Base-by-base conservation (phyloP, 2,888 invertebrate species). In the Pocota personata region DNA sequence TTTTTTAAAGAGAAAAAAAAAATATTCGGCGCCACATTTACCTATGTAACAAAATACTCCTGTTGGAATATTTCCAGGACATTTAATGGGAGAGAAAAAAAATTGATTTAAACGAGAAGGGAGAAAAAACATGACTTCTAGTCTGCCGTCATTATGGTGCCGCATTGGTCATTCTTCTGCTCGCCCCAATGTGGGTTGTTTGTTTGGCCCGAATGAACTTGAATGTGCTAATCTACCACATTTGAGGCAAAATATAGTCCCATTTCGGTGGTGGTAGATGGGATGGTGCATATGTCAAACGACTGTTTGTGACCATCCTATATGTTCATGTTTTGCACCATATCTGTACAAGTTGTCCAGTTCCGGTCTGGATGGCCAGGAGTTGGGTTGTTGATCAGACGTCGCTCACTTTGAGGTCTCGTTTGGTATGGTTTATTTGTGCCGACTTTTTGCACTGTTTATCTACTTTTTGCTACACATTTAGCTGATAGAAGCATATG, bases 41-140 rank as follows among this genome's bases (percentile, higher is more conserved):
- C 86, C 86, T 82, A 67, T 86, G 86, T 86, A 35, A 86, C 80
- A 67, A 73, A 77, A 72, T 43, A 58, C 72, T 86, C 80, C 82
- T 72, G 76, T 57, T 80, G 86, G 86, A 76, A 82, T 77, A 77
- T 67, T 82, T 86, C 86, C 86, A 86, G 82, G 82, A 82, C 82
- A 86, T 86, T 86, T 77, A 77, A 67, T 67, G 62, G 55, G 24
- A 10, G 66, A 8, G 35, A 79, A 40, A 62, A 66, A 19, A 35
- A 62, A 35, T 30, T 71, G 62, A 77, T 64, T 82, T 71, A 50
- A 82, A 66, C 67, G 43, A 24, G 14, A 43, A 30, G n/a, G 30
- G 35, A n/a, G 48, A 48, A 43, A 43, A 64, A 57, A 32, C 35
- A 52, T 55, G 21, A 50, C 58, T 71, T n/a, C 32, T 40, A 14